Base-by-base conservation (phyloP, 2,797 vertebrate genomes). In the Melanotaenia nigrans region DNA sequence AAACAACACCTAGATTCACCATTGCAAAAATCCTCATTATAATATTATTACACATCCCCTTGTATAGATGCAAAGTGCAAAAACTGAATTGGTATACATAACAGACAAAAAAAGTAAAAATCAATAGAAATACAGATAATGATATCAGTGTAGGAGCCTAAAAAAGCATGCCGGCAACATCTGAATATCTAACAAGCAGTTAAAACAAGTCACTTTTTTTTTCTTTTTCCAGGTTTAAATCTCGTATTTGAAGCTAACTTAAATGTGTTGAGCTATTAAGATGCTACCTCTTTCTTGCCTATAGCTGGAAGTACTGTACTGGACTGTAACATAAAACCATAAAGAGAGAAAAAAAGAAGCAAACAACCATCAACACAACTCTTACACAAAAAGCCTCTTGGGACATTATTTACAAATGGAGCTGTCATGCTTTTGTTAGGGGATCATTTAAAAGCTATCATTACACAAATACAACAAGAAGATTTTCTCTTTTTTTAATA, bases 331-430 rank as follows among this genome's bases (percentile, higher is more conserved):
- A 93, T 92, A 94, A 95, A 89, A 85, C 79, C 74, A 86, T 83
- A 92, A 90, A 86, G 80, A 95, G 94, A 90, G 73, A 11, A 25
- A 68, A 77, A 86, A 91, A 88, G 90, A 92, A 95, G 93, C 95
- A 93, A 97, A 97, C 96, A 94, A 98, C 96, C 95, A 97, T 97
- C 95, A 95, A 95, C 96, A 98, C 96, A 97, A 97, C 89, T 96
- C 95, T 95, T 96, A 97, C 96, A 99, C 95, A 95, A 95, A 96
- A 95, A 95, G 95, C 96, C 96, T 95, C 92, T 95, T 92, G 90
- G 95, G 96, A 96, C 96, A 94, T 93, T 97, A 98, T 99, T 95
- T 98, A 99, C 98, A 99, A 94, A 95, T 96, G 94, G 96, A 96
- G 95, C 94, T 95, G 94, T 96, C 98, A 98, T 99, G 98, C 97